A percentile compares a stretch with the other conserved stretches of the same genome.
Conservation (phyloP, 1,140 invertebrate species). For the Drosophila varians region DNA sequence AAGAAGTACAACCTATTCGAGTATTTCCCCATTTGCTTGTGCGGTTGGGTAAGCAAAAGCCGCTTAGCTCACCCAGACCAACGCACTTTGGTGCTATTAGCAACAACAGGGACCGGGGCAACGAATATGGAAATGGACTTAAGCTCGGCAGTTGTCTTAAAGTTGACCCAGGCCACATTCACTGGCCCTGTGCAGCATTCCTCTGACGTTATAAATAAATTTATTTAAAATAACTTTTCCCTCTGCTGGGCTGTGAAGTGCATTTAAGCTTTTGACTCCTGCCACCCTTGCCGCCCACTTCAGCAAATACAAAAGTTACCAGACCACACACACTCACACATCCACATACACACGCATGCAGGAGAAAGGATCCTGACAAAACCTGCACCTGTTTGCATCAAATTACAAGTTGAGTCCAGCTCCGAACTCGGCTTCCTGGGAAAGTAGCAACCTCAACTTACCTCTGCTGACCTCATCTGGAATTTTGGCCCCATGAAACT, state of each 20-base stretch:
- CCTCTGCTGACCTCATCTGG: conserved; percentile 35
- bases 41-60: conserved; percentile 33
- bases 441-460: conserved; percentile 24
- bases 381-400: conserved; percentile 75
- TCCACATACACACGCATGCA: conserved; percentile 9
- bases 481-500: conserved; percentile 26
- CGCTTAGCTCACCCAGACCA: conserved; percentile 41
- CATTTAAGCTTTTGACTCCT: conserved; percentile 66
- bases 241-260: conserved; percentile 58
- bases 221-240: conserved; percentile 68
- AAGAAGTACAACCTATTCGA: not conserved
- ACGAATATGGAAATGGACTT: conserved; percentile 53
- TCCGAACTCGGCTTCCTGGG: conserved; percentile 1
- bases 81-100: conserved; percentile 30
- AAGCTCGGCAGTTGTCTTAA: conserved; percentile 52
- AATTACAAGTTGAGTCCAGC: conserved; percentile 55
- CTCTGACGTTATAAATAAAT: conserved; percentile 48
- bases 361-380: conserved; percentile 39
- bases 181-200: conserved; percentile 22
- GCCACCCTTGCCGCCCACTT: conserved; percentile 4
- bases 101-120: conserved; percentile 9
- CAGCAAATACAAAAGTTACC: conserved; percentile 52
- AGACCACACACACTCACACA: conserved; percentile 41
- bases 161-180: conserved; percentile 41
- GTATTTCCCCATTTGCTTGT: not conserved